A percentile compares a stretch with the other conserved stretches of the same genome.
These are phyloP conservation scores for Macrotrachela quadricornifera DNA, from an alignment of 1,140 invertebrate species.

Conservation along the genomic window DNA sequence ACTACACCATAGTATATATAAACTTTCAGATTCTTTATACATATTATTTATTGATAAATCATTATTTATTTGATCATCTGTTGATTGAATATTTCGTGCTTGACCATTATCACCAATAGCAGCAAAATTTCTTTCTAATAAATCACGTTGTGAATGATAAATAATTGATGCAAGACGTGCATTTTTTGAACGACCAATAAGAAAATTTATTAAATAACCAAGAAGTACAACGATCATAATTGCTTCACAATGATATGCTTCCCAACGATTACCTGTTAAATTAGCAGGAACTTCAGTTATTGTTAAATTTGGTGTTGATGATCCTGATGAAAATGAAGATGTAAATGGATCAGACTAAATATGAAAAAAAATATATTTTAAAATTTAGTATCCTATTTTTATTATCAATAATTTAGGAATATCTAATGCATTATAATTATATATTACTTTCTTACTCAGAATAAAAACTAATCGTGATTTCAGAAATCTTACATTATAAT, in stretches of 20 bases:
- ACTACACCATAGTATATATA: slow-evolving; percentile 83
- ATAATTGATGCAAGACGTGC: slow-evolving; percentile 57
- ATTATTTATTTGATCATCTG: slow-evolving; percentile 30
- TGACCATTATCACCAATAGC: slow-evolving; percentile 49
- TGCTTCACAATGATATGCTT: slow-evolving; percentile 85
- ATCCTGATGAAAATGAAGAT: too few species aligned
- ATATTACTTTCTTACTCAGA: too few species aligned
- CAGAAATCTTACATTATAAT: too few species aligned
- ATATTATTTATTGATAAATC: too few species aligned
- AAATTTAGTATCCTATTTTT: too few species aligned
- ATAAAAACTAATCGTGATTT: too few species aligned
- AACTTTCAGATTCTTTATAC: slow-evolving; percentile 70
- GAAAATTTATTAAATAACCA: slow-evolving; percentile 79
- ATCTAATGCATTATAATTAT: too few species aligned
- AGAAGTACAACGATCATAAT: slow-evolving; percentile 62
- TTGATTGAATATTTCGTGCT: slow-evolving; percentile 47
- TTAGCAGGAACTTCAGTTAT: too few species aligned
- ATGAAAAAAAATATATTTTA: too few species aligned
- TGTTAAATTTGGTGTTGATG: too few species aligned
- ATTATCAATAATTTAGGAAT: too few species aligned
- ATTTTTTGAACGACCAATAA: slow-evolving; percentile 58
- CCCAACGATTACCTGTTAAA: slow-evolving; percentile 40
- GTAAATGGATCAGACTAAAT: too few species aligned
- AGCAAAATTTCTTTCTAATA: slow-evolving; percentile 75
- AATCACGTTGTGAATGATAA: slow-evolving; percentile 55